These are phyloP conservation scores for Ophion ventricosus DNA, from an alignment of 2,888 invertebrate genomes.

Conservation along the genomic window DNA sequence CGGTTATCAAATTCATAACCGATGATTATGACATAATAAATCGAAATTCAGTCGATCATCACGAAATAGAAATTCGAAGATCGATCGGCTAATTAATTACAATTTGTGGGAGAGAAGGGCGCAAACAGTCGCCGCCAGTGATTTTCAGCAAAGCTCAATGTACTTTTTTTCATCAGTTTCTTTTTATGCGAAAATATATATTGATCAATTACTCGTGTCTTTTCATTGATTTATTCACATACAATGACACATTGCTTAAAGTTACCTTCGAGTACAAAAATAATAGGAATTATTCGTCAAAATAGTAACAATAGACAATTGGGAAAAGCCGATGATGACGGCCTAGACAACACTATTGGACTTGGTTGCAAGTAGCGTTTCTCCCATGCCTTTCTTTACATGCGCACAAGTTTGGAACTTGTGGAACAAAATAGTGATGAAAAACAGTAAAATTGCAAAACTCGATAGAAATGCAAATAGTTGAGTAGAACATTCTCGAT, in stretches of 20 bases:
- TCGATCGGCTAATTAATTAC: conserved; percentile 75
- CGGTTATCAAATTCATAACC: too few species aligned
- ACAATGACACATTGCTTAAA: conserved; percentile 49
- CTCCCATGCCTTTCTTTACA: not conserved
- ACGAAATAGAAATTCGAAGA: conserved; percentile 77
- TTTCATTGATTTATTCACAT: conserved; percentile 41
- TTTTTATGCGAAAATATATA: too few species aligned
- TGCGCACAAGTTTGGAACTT: not conserved
- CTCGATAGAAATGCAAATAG: conserved; percentile 39
- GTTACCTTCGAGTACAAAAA: conserved; percentile 32
- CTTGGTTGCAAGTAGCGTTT: conserved; percentile 1
- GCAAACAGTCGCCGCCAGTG: conserved; percentile 72
- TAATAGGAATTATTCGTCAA: conserved; percentile 52
- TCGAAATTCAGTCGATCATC: conserved; percentile 11
- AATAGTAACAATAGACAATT: conserved; percentile 37
- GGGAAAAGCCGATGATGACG: conserved; percentile 18
- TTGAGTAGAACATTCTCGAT: conserved; percentile 6
- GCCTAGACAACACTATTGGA: conserved; percentile 21
- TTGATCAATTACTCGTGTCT: not conserved
- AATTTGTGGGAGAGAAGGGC: conserved; percentile 59
- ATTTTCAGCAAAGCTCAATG: conserved; percentile 64
- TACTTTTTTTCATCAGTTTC: not conserved
- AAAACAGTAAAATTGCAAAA: conserved; percentile 39
- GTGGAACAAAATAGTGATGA: not conserved
- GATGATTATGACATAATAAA: too few species aligned